Conservation (phyloP, 2,888 invertebrate genomes). For the Melitaea athalia region DNA sequence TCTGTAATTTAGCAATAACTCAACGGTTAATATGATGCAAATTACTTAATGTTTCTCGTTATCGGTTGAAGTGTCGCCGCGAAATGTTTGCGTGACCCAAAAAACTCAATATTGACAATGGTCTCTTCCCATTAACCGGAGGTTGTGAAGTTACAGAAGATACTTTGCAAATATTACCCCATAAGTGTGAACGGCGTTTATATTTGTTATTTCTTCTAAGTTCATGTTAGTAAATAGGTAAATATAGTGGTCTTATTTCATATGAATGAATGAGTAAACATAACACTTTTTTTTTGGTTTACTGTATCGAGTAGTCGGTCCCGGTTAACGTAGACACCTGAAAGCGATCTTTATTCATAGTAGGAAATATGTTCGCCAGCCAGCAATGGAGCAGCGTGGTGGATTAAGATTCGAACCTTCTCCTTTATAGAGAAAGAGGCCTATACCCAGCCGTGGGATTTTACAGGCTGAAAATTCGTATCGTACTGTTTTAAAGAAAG, state of each 20-base stretch:
- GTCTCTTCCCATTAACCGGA: slow-evolving; percentile 25
- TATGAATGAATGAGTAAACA: too few relatives aligned
- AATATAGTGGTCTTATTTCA: too few relatives aligned
- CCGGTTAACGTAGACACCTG: too few relatives aligned
- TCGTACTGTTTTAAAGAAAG: too few relatives aligned
- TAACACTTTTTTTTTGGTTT: not conserved
- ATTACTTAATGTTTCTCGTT: slow-evolving; percentile 50
- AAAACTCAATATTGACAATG: slow-evolving; percentile 29
- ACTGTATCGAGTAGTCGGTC: too few relatives aligned
- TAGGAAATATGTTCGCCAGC: too few relatives aligned
- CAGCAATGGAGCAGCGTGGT: too few relatives aligned
- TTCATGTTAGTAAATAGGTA: not conserved
- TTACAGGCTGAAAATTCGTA: too few relatives aligned
- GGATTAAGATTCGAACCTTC: too few relatives aligned
- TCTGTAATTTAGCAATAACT: slow-evolving; percentile 60
- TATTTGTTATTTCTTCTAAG: not conserved
- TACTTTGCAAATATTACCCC: not conserved
- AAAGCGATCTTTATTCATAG: too few relatives aligned
- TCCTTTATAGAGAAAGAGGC: too few relatives aligned
- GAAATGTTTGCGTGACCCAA: slow-evolving; percentile 35
- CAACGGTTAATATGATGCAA: slow-evolving; percentile 68
- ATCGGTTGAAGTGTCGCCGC: slow-evolving; percentile 36
- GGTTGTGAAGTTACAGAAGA: not conserved
- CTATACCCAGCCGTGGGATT: too few relatives aligned
- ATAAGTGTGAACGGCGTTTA: not conserved